A percentile compares a stretch with the other conserved stretches of the same genome.
phyloP scores from a whole-genome alignment of 2,888 invertebrate genomes.

The Syritta pipiens region DNA sequence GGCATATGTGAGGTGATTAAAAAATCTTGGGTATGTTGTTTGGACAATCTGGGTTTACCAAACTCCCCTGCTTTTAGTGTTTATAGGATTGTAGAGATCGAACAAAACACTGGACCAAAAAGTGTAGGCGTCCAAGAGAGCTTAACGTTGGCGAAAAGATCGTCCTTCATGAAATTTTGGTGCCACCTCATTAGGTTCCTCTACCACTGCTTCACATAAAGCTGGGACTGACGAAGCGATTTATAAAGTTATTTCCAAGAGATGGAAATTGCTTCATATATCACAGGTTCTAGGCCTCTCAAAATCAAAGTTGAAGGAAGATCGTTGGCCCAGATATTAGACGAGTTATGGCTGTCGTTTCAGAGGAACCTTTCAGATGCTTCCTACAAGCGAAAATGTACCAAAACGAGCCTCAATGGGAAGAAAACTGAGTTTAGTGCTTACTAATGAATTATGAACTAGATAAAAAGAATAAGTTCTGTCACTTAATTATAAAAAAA shows the following conservation, averaged over 20 bases:
- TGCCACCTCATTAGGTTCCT: constrained; percentile 1
- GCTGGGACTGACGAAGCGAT: constrained; percentile 1
- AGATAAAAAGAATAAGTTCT: neutral
- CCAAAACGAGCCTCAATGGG: neutral
- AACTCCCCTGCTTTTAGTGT: constrained; percentile 27
- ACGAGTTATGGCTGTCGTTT: neutral
- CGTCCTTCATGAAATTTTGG: too few relatives aligned
- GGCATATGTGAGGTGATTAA: constrained; percentile 16
- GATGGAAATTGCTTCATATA: constrained; percentile 1
- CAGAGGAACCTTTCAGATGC: too few relatives aligned
- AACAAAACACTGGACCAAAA: neutral
- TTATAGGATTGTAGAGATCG: constrained; percentile 20
- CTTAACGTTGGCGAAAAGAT: too few relatives aligned
- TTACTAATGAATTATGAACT: constrained; percentile 2
- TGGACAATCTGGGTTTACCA: constrained; percentile 41
- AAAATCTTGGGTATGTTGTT: constrained; percentile 35
- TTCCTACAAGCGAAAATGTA: too few relatives aligned
- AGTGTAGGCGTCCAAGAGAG: neutral
- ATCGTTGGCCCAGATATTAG: constrained; percentile 5
- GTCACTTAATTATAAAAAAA: too few relatives aligned
- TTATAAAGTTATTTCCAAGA: constrained; percentile 8
- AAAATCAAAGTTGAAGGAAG: constrained; percentile 5
- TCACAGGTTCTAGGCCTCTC: too few relatives aligned
- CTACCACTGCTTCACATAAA: constrained; percentile 1
- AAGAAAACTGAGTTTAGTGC: constrained; percentile 1